Base-by-base conservation (phyloP, 1,140 invertebrate genomes). In the Vanessa tameamea region DNA sequence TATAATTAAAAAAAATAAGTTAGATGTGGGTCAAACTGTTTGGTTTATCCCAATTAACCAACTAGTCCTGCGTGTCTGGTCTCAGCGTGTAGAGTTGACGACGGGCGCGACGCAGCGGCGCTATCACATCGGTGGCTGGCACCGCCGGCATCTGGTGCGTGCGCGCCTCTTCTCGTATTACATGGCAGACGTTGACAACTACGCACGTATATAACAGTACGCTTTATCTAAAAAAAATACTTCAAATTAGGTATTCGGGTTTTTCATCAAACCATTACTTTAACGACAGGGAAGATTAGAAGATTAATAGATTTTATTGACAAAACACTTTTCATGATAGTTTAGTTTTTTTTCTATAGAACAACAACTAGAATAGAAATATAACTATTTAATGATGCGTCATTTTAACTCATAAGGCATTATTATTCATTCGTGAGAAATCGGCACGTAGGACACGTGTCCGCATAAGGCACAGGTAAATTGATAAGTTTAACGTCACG, bases 131-230 rank as follows among this genome's bases (percentile, higher is more conserved):
- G 79, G 82, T 85, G 86, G 84, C 86, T 87, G 87, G 86, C 79
- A 88, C 86, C 72, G 74, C 88, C 87, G 78, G 48, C 86, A 88
- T 90, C 82, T 90, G 88, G 79, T 75, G 63, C 47, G 55, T 47
- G 55, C 15, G 26, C 77, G 68, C 63, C 67, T 71, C 80, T 16
- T 68, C 75, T 86, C 82, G 69, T 64, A 72, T 86, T 87, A 80
- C 84, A 61, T 31, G 8, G 20, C 23, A 59, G 57, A 59, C 57
- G 26, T 59, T 59, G 57, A 31, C 23, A 59, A 13, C n/a, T 12
- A 47, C n/a, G 31, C 51, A 14, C 66, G 37, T 43, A 37, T 55
- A 16, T 20, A 48, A 37, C 0, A 5, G 9, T 3, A 15, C 12
- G 13, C 2, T 4, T 26, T 48, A 47, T 48, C 14, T 50, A 16